Conservation (phyloP, 2,888 invertebrate genomes). For the Tachina lurida region DNA sequence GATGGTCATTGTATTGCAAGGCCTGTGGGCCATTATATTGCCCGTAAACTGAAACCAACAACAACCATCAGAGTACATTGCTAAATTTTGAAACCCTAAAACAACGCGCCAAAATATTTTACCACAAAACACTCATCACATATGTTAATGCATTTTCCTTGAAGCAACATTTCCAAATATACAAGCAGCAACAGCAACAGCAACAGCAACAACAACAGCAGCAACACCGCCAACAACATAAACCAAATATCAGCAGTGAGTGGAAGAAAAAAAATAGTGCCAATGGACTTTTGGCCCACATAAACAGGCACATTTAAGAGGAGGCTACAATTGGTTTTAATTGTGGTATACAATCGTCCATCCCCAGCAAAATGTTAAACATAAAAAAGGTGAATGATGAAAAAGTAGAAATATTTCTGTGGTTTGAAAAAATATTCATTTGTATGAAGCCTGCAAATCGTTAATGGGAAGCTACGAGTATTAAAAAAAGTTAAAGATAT, state of each 20-base stretch:
- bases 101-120: slow-evolving; percentile 65
- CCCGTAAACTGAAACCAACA: background rate
- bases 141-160: slow-evolving; percentile 69
- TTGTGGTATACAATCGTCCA: background rate
- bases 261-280: background rate
- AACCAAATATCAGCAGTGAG: slow-evolving; percentile 13
- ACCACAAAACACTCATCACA: slow-evolving; percentile 71
- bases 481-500: no score
- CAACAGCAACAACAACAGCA: slow-evolving; percentile 32
- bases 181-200: slow-evolving; percentile 26
- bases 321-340: slow-evolving; percentile 9
- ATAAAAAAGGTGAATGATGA: background rate
- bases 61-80: slow-evolving; percentile 24
- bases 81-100: slow-evolving; percentile 48
- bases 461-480: background rate
- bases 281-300: slow-evolving; percentile 61
- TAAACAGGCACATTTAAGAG: slow-evolving; percentile 23
- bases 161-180: slow-evolving; percentile 52
- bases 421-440: slow-evolving; percentile 33
- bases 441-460: slow-evolving; percentile 3
- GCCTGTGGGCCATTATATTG: slow-evolving; percentile 33
- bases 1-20: slow-evolving; percentile 59
- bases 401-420: background rate
- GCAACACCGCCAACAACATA: slow-evolving; percentile 6
- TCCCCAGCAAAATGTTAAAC: slow-evolving; percentile 26